A percentile compares a stretch with the other conserved stretches of the same genome.
phyloP scores from a whole-genome alignment of 2,797 vertebrate genomes.

The Synaphobranchus kaupii region DNA sequence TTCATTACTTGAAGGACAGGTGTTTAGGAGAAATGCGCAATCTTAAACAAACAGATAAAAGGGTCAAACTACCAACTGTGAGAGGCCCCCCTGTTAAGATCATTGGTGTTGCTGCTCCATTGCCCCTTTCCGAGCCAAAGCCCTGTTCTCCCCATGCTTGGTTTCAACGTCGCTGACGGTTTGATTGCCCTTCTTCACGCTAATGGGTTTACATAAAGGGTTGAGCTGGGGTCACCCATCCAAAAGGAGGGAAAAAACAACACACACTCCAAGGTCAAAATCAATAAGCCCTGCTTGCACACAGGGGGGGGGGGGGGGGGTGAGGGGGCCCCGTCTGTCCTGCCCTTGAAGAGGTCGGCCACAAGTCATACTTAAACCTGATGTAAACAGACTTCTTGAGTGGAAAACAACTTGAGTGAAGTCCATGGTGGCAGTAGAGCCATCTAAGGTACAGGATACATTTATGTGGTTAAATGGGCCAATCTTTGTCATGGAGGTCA shows the following conservation, averaged over 20 bases:
- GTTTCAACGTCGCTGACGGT: slow-evolving; percentile 38
- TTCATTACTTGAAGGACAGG: slow-evolving; percentile 52
- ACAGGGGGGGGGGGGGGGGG: not conserved
- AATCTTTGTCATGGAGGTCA: not conserved
- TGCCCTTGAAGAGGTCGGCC: slow-evolving; percentile 31
- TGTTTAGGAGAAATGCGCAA: slow-evolving; percentile 49
- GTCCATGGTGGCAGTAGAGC: not conserved
- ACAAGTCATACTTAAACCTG: not conserved
- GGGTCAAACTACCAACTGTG: slow-evolving; percentile 26
- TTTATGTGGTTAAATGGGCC: not conserved
- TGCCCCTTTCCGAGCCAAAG: slow-evolving; percentile 21
- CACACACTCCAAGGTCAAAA: slow-evolving; percentile 39
- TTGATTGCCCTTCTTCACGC: slow-evolving; percentile 51
- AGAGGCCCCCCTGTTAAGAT: slow-evolving; percentile 17
- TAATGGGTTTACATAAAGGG: slow-evolving; percentile 71
- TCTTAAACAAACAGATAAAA: slow-evolving; percentile 57
- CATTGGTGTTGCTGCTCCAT: slow-evolving; percentile 23
- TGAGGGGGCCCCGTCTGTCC: slow-evolving; percentile 6
- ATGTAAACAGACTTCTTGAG: not conserved
- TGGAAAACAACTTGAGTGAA: not conserved
- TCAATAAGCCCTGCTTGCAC: slow-evolving; percentile 41
- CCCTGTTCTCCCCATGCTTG: not conserved
- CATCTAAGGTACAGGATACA: not conserved
- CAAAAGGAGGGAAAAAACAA: slow-evolving; percentile 58
- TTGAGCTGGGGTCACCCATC: slow-evolving; percentile 60